Percentiles rank a stretch among this genome's conserved stretches.
Evolutionary conservation across 1,140 invertebrate genomes (phyloP).

Genomic region (Melipona quadrifasciata): DNA sequence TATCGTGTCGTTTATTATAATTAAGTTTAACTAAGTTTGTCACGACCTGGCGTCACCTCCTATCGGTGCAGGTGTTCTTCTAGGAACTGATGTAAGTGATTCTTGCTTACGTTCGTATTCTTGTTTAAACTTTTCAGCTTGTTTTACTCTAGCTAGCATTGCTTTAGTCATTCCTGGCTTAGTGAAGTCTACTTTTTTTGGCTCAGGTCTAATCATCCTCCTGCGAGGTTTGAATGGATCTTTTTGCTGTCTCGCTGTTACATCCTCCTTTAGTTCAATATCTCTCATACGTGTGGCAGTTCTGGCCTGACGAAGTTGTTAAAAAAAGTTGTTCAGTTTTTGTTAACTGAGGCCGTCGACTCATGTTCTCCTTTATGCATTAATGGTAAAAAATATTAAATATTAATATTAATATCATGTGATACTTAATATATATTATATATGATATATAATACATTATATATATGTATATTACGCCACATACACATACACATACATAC

Average conservation of each 20-base stretch:
- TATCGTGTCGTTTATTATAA: neutral
- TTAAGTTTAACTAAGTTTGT: constrained; percentile 17
- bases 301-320: constrained; percentile 60
- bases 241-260: neutral
- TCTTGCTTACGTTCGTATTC: constrained; percentile 58
- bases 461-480: too few relatives aligned
- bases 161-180: constrained; percentile 69
- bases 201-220: constrained; percentile 17
- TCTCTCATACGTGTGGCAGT: constrained; percentile 50
- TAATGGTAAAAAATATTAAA: neutral
- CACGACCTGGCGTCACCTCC: constrained; percentile 58
- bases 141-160: constrained; percentile 67
- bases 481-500: neutral
- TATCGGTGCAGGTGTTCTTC: constrained; percentile 53
- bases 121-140: constrained; percentile 59
- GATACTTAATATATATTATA: neutral
- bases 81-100: constrained; percentile 10
- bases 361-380: constrained; percentile 25
- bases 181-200: constrained; percentile 66
- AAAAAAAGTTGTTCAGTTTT: constrained; percentile 57
- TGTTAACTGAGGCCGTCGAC: constrained; percentile 44
- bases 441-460: too few relatives aligned
- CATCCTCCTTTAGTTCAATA: neutral
- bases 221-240: neutral
- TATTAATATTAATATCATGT: neutral